These are phyloP conservation scores for Hypercompe scribonia DNA, from an alignment of 2,888 invertebrate genomes.

Conservation along the genomic window DNA sequence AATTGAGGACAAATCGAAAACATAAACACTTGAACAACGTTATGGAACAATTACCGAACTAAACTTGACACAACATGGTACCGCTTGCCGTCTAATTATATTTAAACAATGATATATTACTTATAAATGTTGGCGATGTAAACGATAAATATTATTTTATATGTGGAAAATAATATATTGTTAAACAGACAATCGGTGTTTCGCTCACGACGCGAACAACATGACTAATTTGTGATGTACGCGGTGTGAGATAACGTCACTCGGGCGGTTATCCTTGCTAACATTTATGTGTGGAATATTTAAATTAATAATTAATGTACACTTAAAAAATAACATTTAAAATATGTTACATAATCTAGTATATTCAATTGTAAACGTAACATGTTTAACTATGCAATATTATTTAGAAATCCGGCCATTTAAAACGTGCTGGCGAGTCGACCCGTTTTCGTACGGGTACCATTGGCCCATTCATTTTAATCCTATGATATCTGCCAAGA, in stretches of 20 bases:
- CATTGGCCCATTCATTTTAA: too few relatives aligned
- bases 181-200: constrained; percentile 17
- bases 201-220: constrained; percentile 16
- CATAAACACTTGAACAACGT: constrained; percentile 13
- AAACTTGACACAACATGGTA: not conserved
- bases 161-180: constrained; percentile 3
- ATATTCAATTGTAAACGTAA: not conserved
- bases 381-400: not conserved
- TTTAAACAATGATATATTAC: constrained; percentile 4
- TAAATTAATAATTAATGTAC: constrained; percentile 38
- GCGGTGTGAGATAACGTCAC: constrained; percentile 41
- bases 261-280: constrained; percentile 51
- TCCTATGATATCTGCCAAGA: too few relatives aligned
- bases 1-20: constrained; percentile 15
- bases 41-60: not conserved
- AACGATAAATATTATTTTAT: constrained; percentile 17
- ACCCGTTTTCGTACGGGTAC: too few relatives aligned
- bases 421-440: too few relatives aligned
- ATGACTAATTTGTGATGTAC: constrained; percentile 38
- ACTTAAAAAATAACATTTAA: constrained; percentile 11
- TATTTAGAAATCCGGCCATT: not conserved
- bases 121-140: constrained; percentile 4
- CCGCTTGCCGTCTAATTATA: constrained; percentile 6
- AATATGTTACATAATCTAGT: not conserved
- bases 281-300: constrained; percentile 28